Base-by-base conservation (phyloP, 2,113 vertebrate genomes). In the Brachyhypopomus gauderio region DNA sequence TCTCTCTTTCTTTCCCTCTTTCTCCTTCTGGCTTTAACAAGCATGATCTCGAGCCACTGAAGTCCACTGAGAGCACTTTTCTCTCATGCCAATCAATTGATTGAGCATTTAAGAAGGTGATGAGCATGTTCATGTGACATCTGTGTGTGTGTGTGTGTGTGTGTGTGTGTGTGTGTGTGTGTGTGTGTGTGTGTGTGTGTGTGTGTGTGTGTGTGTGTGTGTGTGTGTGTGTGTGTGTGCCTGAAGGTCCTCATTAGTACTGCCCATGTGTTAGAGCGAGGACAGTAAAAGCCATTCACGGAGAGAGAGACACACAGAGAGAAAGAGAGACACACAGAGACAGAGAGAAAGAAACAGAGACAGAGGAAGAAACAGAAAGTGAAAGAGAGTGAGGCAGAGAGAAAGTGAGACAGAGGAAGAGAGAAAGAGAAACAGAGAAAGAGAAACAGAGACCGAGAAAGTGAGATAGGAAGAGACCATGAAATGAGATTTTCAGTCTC, bases 51-150 rank as follows among this genome's bases (percentile, higher is more conserved):
- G n/a, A 4, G 64, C 60, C 59, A 38, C 62, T 80, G 66, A 71
- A 23, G 38, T 69, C 78, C 78, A 72, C 69, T 66, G 70, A 64
- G 81, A 83, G 52, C 27, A 36, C 45, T 78, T 83, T 78, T 20
- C 45, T 52, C 9, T 52, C 45, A 72, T 58, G 70, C 63, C 60
- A 74, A 59, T 69, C 58, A 60, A 75, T 75, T 84, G 77, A 79
- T 78, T 70, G 41, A 23, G 58, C n/a, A 45, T 83, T 84, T 45
- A 74, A 38, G 63, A 70, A 58, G 77, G 23, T 8, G 20, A 74
- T 67, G 56, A 63, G 72, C 77, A 59, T 75, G 77, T 60, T 71
- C 79, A 70, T 71, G 41, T 71, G 66, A 78, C 71, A 75, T 45
- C 79, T 71, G 36, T 63, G 74, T 82, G 64, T 77, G 36, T 58